phyloP scores from a whole-genome alignment of 2,888 invertebrate genomes.

The Kryphioiulus occultus region DNA sequence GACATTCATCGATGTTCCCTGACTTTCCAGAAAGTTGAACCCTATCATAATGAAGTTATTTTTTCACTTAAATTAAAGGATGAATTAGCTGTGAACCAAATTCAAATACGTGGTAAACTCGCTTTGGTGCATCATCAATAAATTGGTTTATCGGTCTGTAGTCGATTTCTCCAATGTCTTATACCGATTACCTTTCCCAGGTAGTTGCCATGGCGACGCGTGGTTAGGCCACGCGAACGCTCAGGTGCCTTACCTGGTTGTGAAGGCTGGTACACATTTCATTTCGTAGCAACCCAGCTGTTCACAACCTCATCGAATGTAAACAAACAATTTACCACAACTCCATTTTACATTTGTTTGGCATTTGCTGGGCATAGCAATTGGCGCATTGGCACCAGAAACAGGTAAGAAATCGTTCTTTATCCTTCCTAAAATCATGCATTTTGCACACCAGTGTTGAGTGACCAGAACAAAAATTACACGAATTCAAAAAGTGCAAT shows the following conservation, averaged over 20 bases:
- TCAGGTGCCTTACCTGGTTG: conserved; percentile 7
- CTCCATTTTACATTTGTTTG: neutral
- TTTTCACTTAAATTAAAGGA: too few relatives aligned
- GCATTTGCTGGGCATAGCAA: neutral
- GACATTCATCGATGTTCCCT: too few relatives aligned
- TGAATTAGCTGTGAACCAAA: too few relatives aligned
- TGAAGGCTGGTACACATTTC: neutral
- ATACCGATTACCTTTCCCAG: neutral
- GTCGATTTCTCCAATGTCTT: conserved; percentile 19
- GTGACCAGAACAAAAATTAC: neutral
- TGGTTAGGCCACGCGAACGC: neutral
- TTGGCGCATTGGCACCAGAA: neutral
- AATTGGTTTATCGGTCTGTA: neutral
- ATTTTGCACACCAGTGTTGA: neutral
- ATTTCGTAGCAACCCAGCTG: conserved; percentile 29
- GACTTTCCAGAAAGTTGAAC: too few relatives aligned
- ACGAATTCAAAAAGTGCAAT: neutral
- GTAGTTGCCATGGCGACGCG: conserved; percentile 19
- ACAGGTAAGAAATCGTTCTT: neutral
- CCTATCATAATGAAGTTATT: too few relatives aligned
- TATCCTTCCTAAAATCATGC: neutral
- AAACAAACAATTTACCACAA: neutral
- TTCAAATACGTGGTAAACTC: too few relatives aligned
- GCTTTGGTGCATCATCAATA: too few relatives aligned
- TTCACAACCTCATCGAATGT: conserved; percentile 1